These are phyloP conservation scores for Callyntrura guangdongensis DNA, from an alignment of 2,888 invertebrate species.

Conservation along the genomic window DNA sequence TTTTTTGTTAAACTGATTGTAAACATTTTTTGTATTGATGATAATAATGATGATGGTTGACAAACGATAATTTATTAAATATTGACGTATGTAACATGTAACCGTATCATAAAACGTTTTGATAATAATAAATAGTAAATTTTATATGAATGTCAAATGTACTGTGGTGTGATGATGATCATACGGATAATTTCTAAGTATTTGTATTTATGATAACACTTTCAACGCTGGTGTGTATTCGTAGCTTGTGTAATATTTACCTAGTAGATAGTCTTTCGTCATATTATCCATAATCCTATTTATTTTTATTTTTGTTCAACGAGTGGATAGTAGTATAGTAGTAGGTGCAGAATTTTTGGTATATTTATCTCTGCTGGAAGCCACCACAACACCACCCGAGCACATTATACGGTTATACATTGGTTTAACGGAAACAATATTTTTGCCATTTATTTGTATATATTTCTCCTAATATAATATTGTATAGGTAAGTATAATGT, in stretches of 20 bases:
- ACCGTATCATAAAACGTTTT: too few relatives aligned
- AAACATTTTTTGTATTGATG: slow-evolving; percentile 30
- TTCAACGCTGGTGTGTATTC: not conserved
- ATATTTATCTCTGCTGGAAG: not conserved
- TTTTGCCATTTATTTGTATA: not conserved
- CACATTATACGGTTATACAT: not conserved
- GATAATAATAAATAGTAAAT: not conserved
- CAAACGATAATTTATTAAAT: slow-evolving; percentile 29
- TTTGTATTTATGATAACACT: not conserved
- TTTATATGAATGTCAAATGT: slow-evolving; percentile 54
- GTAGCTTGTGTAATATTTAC: not conserved
- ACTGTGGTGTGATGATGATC: slow-evolving; percentile 24
- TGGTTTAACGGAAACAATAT: slow-evolving; percentile 16
- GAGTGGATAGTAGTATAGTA: not conserved
- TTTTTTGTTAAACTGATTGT: slow-evolving; percentile 50
- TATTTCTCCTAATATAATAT: not conserved
- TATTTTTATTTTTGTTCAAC: slow-evolving; percentile 8
- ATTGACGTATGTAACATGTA: slow-evolving; percentile 1
- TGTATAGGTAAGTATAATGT: slow-evolving; percentile 30
- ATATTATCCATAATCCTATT: not conserved
- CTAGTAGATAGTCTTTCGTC: slow-evolving; percentile 47
- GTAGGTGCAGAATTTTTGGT: not conserved
- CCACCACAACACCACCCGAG: slow-evolving; percentile 10
- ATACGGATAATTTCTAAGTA: slow-evolving; percentile 13
- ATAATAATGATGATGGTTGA: not conserved